These are phyloP conservation scores for Pelobates fuscus DNA, from an alignment of 2,113 vertebrate genomes.

Conservation along the genomic window DNA sequence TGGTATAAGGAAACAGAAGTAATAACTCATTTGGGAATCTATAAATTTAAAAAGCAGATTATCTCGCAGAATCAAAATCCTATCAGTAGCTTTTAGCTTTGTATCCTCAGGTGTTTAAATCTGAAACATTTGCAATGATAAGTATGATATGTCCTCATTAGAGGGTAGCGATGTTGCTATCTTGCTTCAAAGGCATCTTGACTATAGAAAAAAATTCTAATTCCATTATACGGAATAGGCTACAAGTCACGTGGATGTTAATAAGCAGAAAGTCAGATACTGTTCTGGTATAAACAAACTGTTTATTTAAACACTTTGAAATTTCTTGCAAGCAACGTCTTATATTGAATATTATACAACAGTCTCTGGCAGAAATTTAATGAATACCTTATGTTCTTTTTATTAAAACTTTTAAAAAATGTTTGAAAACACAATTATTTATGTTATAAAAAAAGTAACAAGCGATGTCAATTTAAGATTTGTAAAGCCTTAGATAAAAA, in stretches of 20 bases:
- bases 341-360: not conserved
- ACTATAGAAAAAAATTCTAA: constrained; percentile 21
- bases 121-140: constrained; percentile 34
- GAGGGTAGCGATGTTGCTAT: not conserved
- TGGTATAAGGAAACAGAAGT: constrained; percentile 25
- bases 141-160: constrained; percentile 36
- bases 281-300: not conserved
- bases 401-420: not conserved
- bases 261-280: constrained; percentile 10
- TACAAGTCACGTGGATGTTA: constrained; percentile 15
- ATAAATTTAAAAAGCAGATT: constrained; percentile 36
- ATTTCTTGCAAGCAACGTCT: not conserved
- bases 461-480: too few relatives aligned
- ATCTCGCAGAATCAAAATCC: constrained; percentile 26
- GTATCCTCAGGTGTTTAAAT: constrained; percentile 28
- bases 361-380: too few relatives aligned
- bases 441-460: too few relatives aligned
- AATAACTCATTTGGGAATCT: constrained; percentile 22
- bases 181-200: constrained; percentile 32
- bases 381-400: not conserved
- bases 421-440: too few relatives aligned
- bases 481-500: too few relatives aligned
- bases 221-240: constrained; percentile 19
- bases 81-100: constrained; percentile 17
- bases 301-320: constrained; percentile 26